Conservation (phyloP, 2,888 invertebrate genomes). For the Tineola bisselliella region DNA sequence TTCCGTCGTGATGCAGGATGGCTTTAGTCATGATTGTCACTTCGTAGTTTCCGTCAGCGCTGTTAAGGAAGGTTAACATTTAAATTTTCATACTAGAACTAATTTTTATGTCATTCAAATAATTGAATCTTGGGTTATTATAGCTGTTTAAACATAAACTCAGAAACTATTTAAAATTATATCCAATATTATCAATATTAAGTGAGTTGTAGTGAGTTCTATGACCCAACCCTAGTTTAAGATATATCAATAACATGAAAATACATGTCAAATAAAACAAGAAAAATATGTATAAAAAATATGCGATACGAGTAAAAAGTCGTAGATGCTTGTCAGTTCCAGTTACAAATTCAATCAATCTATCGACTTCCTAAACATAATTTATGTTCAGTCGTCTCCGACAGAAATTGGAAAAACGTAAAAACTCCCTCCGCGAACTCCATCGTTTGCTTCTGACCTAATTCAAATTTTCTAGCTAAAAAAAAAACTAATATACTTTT, state of each 20-base stretch:
- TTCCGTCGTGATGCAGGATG: constrained; percentile 90
- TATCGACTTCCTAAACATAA: constrained; percentile 7
- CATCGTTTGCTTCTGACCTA: neutral
- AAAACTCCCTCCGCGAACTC: neutral
- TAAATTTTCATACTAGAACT: no score
- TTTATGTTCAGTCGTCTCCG: constrained; percentile 3
- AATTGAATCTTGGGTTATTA: no score
- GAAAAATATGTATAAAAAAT: neutral
- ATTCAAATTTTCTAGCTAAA: neutral
- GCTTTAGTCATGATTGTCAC: constrained; percentile 99
- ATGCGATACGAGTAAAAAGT: neutral
- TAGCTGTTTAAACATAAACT: no score
- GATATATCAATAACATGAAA: no score
- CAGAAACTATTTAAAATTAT: no score
- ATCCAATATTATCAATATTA: no score
- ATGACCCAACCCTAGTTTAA: no score
- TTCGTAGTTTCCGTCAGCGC: constrained; percentile 98
- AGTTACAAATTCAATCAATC: constrained; percentile 1
- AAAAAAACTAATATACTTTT: no score
- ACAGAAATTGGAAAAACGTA: constrained; percentile 6
- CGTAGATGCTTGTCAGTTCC: neutral
- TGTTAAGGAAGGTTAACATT: constrained; percentile 43
- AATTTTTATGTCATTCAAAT: no score
- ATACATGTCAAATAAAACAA: neutral
- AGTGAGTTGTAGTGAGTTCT: no score